Evolutionary conservation across 2,888 invertebrate genomes (phyloP), one percentile per base, ranked within the genome.

Genomic region (Ecdyonurus torrentis): DNA sequence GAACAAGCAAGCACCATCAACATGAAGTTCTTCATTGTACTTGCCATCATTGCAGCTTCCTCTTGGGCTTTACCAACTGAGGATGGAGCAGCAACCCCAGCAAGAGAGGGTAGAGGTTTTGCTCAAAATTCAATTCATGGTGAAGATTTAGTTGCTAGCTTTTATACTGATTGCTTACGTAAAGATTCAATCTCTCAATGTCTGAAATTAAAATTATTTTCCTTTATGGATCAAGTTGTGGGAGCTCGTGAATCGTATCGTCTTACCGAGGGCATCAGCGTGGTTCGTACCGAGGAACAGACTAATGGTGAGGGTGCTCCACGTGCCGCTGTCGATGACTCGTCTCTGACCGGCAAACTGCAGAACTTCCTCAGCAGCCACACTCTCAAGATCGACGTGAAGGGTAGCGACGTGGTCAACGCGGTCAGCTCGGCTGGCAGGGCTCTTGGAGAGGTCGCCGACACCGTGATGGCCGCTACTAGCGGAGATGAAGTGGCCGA

Each of bases 311-410:
- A 68, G 2, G 69, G 67, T 3, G 67, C 69, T 3, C 76, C 82
- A 52, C 74, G 76, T 60, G 85, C 83, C 66, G 81, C 84, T 20
- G 82, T 83, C 1, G 76, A 37, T 64, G 86, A 86, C 70, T 78
- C 83, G 15, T 72, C 85, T 69, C 75, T 86, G 64, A 75, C 83
- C 69, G 81, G 80, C 68, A 83, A 89, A 68, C 77, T 91, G 67
- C 84, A 87, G 70, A 81, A 82, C 65, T 91, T 90, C 78, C 77
- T 91, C 65, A 84, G 85, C 71, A 83, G 87, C 0, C 91, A 91
- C 77, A 86, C 89, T 23, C 79, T 91, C 69, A 87, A 89, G 73
- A 84, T 91, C 60, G 89, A 91, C 75, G 79, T 91, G 66, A 90
- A 90, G 75, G 91, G 91, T 65, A 83, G 85, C 68, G 91, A 91